A percentile compares a stretch with the other conserved stretches of the same genome.
Evolutionary conservation across 1,140 invertebrate genomes (phyloP).

Genomic region (Thalassaphorura encarpata): DNA sequence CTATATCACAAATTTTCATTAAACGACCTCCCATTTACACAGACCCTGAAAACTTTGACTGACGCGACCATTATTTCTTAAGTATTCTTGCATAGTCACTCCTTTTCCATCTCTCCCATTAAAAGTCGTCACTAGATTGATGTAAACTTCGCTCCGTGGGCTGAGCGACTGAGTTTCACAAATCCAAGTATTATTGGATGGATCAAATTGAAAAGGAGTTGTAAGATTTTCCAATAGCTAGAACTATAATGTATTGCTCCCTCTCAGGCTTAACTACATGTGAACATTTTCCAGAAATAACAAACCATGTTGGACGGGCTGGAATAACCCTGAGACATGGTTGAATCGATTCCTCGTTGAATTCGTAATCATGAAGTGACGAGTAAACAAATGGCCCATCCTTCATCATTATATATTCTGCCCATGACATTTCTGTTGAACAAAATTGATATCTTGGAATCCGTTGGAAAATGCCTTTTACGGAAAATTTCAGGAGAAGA

Average conservation of each 20-base stretch:
- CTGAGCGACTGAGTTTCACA: not conserved
- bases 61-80: not conserved
- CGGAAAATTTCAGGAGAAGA: not conserved
- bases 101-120: not conserved
- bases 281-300: not conserved
- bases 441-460: not conserved
- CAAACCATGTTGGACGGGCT: not conserved
- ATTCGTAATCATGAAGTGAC: not conserved
- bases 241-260: not conserved
- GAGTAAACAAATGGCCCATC: not conserved
- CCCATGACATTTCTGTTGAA: not conserved
- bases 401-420: not conserved
- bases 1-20: no score
- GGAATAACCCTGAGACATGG: not conserved
- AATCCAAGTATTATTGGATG: not conserved
- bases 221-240: not conserved
- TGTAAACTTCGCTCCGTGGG: not conserved
- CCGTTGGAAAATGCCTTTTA: not conserved
- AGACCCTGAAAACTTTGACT: not conserved
- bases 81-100: not conserved
- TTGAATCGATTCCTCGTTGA: not conserved
- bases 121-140: not conserved
- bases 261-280: not conserved
- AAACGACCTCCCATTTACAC: not conserved
- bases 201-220: not conserved